Conservation (phyloP, 2,888 invertebrate species). For the Hypomecis atomaria region DNA sequence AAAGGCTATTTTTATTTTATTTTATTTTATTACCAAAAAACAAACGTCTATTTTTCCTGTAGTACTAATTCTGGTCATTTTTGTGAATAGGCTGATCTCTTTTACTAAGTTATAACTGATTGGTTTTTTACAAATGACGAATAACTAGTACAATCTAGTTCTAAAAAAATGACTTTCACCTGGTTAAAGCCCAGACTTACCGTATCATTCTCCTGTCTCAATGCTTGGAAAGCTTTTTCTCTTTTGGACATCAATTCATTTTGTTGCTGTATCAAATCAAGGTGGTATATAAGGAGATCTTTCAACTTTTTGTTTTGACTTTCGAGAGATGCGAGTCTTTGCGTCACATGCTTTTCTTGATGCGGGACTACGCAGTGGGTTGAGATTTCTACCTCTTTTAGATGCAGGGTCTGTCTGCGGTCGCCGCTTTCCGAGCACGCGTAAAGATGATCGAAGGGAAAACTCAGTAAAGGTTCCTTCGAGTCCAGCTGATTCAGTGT, state of each 20-base stretch:
- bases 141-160: not conserved
- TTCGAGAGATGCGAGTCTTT: conserved; percentile 70
- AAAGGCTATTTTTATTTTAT: no score
- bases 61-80: no score
- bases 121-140: not conserved
- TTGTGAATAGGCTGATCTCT: no score
- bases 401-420: conserved; percentile 60
- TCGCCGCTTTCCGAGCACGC: conserved; percentile 82
- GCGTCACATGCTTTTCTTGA: conserved; percentile 62
- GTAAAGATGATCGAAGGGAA: conserved; percentile 90
- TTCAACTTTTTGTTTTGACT: conserved; percentile 89
- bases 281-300: conserved; percentile 91
- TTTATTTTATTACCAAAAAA: no score
- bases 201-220: conserved; percentile 91
- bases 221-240: conserved; percentile 89
- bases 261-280: conserved; percentile 96
- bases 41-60: no score
- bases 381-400: conserved; percentile 73
- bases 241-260: conserved; percentile 92
- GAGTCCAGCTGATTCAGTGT: conserved; percentile 73
- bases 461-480: conserved; percentile 84
- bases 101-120: no score
- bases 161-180: not conserved
- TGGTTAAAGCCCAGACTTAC: conserved; percentile 75
- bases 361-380: conserved; percentile 60